Base-by-base conservation (phyloP, 2,888 invertebrate species). In the Epinotia ramella region DNA sequence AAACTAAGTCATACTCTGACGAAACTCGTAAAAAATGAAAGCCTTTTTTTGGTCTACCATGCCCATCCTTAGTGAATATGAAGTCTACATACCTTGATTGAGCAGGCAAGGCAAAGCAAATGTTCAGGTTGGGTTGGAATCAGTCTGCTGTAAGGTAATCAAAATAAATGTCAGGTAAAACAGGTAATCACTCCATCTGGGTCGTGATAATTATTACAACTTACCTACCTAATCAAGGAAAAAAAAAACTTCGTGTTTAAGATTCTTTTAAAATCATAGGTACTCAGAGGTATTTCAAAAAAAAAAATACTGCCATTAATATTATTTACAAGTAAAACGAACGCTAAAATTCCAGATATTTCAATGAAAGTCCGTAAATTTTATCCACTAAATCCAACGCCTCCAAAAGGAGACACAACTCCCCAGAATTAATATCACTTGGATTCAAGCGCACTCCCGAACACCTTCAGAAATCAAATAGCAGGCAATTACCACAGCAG, bases 331-430 rank as follows among this genome's bases (percentile, higher is more conserved):
- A 49, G 28, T 16, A 28, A 33, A 60, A 33, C 13, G 4, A 44
- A 64, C 6, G 64, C 7, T 24, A 53, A 53, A 53, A 73, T 67
- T 62, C 49, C n/a, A 56, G 56, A 28, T 44, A 73, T 73, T 67
- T 67, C 73, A 62, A 73, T 73, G 62, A 24, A 49, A 60, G 7
- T 40, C 28, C 73, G 59, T 73, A 59, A 67, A 73, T 62, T 62
- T 56, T 0, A 20, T 16, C 2, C n/a, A 12, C 9, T 9, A 20
- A 20, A 13, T 53, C 72, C 73, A n/a, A 11, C 24, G 62, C 0
- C 67, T 62, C 53, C 67, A 4, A 12, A 12, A 62, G 73, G 73
- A 62, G 62, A 3, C 44, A 13, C 44, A 24, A 56, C 62, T n/a
- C 6, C 53, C 6, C 56, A 73, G 12, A 59, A 28, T 28, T 13